Base-by-base conservation (phyloP, 1,140 invertebrate genomes). In the Nymphalis io region DNA sequence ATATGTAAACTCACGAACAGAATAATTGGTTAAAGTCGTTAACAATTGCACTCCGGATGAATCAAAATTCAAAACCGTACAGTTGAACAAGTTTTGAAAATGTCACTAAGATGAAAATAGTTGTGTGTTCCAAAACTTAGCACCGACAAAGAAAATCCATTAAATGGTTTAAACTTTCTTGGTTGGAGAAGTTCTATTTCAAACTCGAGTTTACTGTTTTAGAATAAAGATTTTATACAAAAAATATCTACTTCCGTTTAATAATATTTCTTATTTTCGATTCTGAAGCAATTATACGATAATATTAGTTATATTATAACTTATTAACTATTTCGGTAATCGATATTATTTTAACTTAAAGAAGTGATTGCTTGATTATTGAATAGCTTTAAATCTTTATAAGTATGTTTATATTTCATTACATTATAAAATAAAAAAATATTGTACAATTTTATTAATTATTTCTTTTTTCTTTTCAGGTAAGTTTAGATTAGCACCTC, bases 101-200 rank as follows among this genome's bases (percentile, higher is more conserved):
- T 70, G 68, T 64, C 60, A 48, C 55, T 53, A 55, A 62, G 67
- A 68, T 44, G 67, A 70, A 59, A 70, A 70, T 63, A 70, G 68
- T 68, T 68, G 59, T 70, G 42, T 69, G 60, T 63, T 59, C 53
- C 55, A 48, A 23, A 66, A 70, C 60, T 57, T 70, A 16, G 68
- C 68, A 20, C 53, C 57, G 60, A 70, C 69, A 71, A 71, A 71
- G 63, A 66, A 71, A 66, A 71, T 65, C 62, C 69, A 71, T 71
- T 71, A 71, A 71, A 71, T 66, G 60, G 61, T 38, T 66, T 61
- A 46, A 71, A 57, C 62, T 66, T 65, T 71, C 68, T 55, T 59
- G 53, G 42, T 70, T 42, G 40, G 51, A 63, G 42, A 63, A 23
- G 68, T 70, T 63, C 60, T 68, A 68, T 68, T 68, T 44, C 40